Percentiles rank a stretch among this genome's conserved stretches.
These are phyloP conservation scores for Pterocles orientalis DNA, from an alignment of 2,113 vertebrate species.

Conservation along the genomic window DNA sequence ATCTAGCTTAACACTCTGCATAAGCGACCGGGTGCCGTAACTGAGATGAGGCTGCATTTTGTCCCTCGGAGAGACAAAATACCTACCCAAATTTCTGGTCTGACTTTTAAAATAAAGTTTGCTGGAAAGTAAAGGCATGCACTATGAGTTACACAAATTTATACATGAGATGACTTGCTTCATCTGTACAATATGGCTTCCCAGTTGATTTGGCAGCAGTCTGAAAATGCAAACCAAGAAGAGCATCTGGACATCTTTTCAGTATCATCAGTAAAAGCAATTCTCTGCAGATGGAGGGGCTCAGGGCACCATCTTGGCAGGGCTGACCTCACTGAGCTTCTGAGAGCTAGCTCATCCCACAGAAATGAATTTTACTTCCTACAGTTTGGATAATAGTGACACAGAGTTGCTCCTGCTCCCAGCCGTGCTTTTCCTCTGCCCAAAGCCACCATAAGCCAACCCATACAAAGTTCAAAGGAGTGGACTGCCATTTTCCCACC, in stretches of 20 bases:
- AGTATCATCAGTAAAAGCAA: neutral
- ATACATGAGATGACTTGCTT: neutral
- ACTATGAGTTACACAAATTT: neutral
- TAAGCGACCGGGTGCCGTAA: neutral
- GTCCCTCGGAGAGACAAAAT: neutral
- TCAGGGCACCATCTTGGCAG: neutral
- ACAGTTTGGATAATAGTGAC: neutral
- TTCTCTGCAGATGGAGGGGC: conserved; percentile 8
- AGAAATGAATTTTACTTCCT: neutral
- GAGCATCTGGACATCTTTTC: conserved; percentile 31
- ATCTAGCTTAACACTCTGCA: neutral
- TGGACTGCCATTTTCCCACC: neutral
- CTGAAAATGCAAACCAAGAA: conserved; percentile 20
- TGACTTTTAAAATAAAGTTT: conserved; percentile 44
- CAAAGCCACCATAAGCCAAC: neutral
- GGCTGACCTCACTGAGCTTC: neutral
- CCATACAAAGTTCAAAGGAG: neutral
- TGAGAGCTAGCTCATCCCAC: neutral
- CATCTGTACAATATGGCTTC: conserved; percentile 23
- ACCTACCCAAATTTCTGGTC: neutral
- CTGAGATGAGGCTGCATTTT: conserved; percentile 5
- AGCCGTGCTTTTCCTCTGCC: neutral
- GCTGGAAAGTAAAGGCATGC: neutral
- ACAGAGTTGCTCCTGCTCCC: neutral
- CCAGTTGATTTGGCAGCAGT: conserved; percentile 35